Evolutionary conservation across 2,797 vertebrate genomes (phyloP), one percentile per base, ranked within the genome.

Genomic region (Acanthiza pusilla): DNA sequence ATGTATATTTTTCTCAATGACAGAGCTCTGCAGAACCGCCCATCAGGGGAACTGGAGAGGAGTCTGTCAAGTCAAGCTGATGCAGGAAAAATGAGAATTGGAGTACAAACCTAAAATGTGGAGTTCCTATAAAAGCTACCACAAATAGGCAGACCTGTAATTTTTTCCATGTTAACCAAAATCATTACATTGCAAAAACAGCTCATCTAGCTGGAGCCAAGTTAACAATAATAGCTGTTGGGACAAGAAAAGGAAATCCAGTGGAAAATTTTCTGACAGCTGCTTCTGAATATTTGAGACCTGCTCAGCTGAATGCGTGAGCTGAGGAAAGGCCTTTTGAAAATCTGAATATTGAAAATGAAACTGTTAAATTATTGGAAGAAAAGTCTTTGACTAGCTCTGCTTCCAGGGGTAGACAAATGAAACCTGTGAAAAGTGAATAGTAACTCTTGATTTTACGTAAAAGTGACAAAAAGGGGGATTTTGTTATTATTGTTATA

Each of bases 251-350:
- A 86, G 74, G 63, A 93, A 91, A 79, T 30, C 34, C 85, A 67
- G 53, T 79, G 70, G 91, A 96, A 95, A 90, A 85, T 87, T 91
- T 71, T 84, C 60, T 93, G 76, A 93, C 73, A 92, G 79, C 58
- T 85, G 60, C 60, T 93, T 94, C 82, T 91, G 88, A 79, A 79
- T 94, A 88, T 86, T 84, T 85, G 70, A 86, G 65, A 85, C 65
- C 19, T 74, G 16, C 73, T 92, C 47, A 91, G 72, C 61, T 72
- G 57, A 89, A 87, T 38, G 50, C 54, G 36, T 14, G 73, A 92
- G 50, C 26, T 74, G 72, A 89, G 27, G 16, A 85, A 67, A 82
- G 62, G 17, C 25, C 79, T 84, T 89, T 16, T 60, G 62, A 94
- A 81, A 91, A 62, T 63, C 5, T 65, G 63, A 88, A 78, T 65